Base-by-base conservation (phyloP, 2,113 vertebrate genomes). In the Azemiops feae region DNA sequence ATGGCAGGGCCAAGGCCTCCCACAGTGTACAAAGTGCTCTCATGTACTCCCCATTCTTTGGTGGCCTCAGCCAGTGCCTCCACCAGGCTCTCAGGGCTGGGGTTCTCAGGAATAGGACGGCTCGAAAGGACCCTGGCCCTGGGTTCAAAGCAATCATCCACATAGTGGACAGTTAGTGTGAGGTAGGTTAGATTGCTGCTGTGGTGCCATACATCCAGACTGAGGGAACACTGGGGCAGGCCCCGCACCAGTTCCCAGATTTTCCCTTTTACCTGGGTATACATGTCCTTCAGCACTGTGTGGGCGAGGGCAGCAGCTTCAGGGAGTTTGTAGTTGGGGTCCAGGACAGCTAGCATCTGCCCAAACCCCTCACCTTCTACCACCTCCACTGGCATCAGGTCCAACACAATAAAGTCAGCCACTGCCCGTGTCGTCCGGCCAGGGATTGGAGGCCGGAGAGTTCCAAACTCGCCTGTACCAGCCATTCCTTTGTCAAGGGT, bases 311-410 rank as follows among this genome's bases (percentile, higher is more conserved):
- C 96, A 86, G 64, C 47, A 1, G 96, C 92, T 0, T 95, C 95
- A 0, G 97, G 98, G 55, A 97, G 95, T 85, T 95, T 96, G 95
- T 95, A 97, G 94, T 95, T 95, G 5, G 98, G 98, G 43, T 97
- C 94, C 54, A 98, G 89, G 0, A 96, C 93, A 6, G 92, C 92
- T 89, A 98, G 93, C 94, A 98, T 96, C 87, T 97, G 96, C 55
- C 89, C 95, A 94, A 98, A 98, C 30, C 98, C 98, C 45, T 96
- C 92, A 1, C 98, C 98, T 91, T 97, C 97, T 3, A 97, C 97
- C 16, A 97, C 92, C 89, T 96, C 95, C 0, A 97, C 95, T 0
- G 97, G 97, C 91, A 98, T 97, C 5, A 98, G 95, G 90, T 98
- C 98, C 94, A 89, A 81, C 52, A 98, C 96, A 2, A 98, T 95